These are phyloP conservation scores for Synergus umbraculus DNA, from an alignment of 2,888 invertebrate species.

Conservation along the genomic window DNA sequence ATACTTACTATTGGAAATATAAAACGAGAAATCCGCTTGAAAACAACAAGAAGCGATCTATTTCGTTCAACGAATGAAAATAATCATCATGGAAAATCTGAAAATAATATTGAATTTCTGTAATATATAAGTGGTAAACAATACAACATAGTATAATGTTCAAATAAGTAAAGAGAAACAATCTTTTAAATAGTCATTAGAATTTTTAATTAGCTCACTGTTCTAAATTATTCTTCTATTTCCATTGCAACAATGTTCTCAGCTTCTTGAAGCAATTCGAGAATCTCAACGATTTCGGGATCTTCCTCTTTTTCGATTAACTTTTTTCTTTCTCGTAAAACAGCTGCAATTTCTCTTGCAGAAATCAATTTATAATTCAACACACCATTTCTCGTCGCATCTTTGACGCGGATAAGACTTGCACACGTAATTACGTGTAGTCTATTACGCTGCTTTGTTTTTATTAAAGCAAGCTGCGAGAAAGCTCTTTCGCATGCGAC, in stretches of 20 bases:
- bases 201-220: too few species aligned
- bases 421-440: constrained; percentile 13
- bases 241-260: constrained; percentile 8
- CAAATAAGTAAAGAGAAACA: background rate
- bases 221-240: background rate
- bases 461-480: background rate
- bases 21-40: too few species aligned
- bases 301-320: constrained; percentile 3
- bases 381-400: background rate
- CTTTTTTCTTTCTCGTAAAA: background rate
- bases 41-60: too few species aligned
- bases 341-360: background rate
- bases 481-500: background rate
- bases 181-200: background rate
- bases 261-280: background rate
- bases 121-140: background rate
- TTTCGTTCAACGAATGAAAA: background rate
- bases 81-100: background rate
- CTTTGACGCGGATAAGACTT: background rate
- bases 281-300: background rate
- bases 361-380: background rate
- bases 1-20: too few species aligned
- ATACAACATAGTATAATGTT: too few species aligned
- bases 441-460: background rate
- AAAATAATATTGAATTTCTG: background rate